phyloP scores from a whole-genome alignment of 2,888 invertebrate species.

The Epirrita christyi region DNA sequence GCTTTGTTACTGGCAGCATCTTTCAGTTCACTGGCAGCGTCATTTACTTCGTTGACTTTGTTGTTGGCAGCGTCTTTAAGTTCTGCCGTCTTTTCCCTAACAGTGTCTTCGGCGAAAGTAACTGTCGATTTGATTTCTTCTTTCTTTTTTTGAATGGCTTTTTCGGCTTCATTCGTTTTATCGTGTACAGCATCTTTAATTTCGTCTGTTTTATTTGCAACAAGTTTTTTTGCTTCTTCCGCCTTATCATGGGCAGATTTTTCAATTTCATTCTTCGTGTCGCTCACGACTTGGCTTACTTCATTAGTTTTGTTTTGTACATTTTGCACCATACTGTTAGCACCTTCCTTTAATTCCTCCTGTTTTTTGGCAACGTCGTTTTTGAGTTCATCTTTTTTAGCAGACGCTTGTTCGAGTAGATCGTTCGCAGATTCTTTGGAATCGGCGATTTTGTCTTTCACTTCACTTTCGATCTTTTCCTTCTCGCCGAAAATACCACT shows the following conservation, averaged over 20 bases:
- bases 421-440: conserved; percentile 69
- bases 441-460: conserved; percentile 68
- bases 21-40: conserved; percentile 39
- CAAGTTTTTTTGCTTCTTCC: conserved; percentile 46
- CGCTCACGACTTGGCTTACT: conserved; percentile 48
- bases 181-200: conserved; percentile 51
- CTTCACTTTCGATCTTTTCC: conserved; percentile 73
- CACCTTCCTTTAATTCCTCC: conserved; percentile 54
- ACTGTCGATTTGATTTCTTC: conserved; percentile 28
- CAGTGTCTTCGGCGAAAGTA: conserved; percentile 11
- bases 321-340: conserved; percentile 47
- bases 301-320: conserved; percentile 53
- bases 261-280: conserved; percentile 51
- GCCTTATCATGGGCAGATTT: conserved; percentile 51
- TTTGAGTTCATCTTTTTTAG: conserved; percentile 65
- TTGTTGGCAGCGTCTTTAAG: conserved; percentile 46
- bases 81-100: conserved; percentile 42
- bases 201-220: conserved; percentile 45
- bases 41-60: conserved; percentile 40
- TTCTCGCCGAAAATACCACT: conserved; percentile 78
- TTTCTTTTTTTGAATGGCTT: conserved; percentile 39
- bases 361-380: conserved; percentile 56
- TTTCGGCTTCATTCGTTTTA: conserved; percentile 52
- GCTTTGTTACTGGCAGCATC: conserved; percentile 50
- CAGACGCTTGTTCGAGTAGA: conserved; percentile 59